Evolutionary conservation across 2,113 vertebrate genomes (phyloP).

Genomic region (Oplegnathus fasciatus): DNA sequence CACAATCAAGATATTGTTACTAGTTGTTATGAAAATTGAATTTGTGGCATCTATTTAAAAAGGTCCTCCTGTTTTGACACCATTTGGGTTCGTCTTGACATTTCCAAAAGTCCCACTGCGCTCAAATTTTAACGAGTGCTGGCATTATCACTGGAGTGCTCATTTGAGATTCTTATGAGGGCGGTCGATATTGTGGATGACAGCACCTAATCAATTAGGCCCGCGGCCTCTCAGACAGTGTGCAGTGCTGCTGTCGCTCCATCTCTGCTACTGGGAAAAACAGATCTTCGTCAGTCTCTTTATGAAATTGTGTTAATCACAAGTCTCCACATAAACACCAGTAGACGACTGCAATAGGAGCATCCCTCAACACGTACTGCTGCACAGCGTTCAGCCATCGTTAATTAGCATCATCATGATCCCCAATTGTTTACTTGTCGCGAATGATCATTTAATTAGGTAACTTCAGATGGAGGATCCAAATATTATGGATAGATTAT

Average conservation of each 20-base stretch:
- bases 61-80: constrained; percentile 42
- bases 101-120: constrained; percentile 63
- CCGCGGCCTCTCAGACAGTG: constrained; percentile 20
- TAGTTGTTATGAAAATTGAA: constrained; percentile 33
- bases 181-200: constrained; percentile 38
- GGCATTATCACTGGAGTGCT: constrained; percentile 58
- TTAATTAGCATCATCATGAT: constrained; percentile 77
- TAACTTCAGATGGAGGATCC: constrained; percentile 65
- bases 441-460: constrained; percentile 75
- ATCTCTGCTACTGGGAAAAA: constrained; percentile 9
- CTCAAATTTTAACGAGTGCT: constrained; percentile 53
- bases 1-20: constrained; percentile 31
- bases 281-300: constrained; percentile 4
- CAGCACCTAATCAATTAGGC: constrained; percentile 65
- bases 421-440: constrained; percentile 67
- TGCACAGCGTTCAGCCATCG: constrained; percentile 47
- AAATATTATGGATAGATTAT: constrained; percentile 72
- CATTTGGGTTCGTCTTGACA: constrained; percentile 50
- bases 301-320: constrained; percentile 59
- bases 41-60: constrained; percentile 38
- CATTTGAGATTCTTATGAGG: constrained; percentile 62
- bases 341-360: constrained; percentile 24
- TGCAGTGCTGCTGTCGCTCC: constrained; percentile 20
- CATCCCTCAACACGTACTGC: constrained; percentile 19
- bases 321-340: constrained; percentile 51